Percentiles rank a stretch among this genome's conserved stretches.
Evolutionary conservation across 2,113 vertebrate species (phyloP).

Genomic region (Pollimyrus isidori): DNA sequence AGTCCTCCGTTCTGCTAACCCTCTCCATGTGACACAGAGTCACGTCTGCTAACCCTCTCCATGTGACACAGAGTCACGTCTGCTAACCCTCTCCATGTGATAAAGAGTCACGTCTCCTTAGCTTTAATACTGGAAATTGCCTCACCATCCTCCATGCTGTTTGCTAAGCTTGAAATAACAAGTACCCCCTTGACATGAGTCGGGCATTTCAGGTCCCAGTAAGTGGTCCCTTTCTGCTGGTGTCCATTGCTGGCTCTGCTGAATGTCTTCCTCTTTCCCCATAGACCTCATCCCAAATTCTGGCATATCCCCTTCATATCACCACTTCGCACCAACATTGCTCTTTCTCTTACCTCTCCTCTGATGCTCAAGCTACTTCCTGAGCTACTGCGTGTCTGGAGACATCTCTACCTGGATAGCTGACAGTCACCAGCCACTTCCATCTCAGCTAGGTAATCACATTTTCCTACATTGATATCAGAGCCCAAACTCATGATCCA

Average conservation of each 20-base stretch:
- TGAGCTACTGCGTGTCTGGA: not conserved
- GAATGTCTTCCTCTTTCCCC: not conserved
- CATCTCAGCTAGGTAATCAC: not conserved
- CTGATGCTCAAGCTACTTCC: not conserved
- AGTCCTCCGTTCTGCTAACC: not conserved
- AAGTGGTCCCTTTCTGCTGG: not conserved
- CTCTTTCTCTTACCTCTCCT: not conserved
- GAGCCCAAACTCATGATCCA: not conserved
- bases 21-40: not conserved
- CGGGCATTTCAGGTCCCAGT: not conserved
- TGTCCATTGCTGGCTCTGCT: not conserved
- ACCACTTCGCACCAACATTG: not conserved
- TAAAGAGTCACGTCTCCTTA: not conserved
- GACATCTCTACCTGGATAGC: not conserved
- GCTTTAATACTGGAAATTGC: not conserved
- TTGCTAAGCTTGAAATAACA: too few species aligned
- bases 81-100: not conserved
- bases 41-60: not conserved
- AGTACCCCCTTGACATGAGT: not conserved
- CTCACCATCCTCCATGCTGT: too few species aligned
- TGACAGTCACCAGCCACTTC: not conserved
- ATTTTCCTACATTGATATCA: not conserved
- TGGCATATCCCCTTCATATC: too few species aligned
- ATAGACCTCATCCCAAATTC: not conserved
- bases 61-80: not conserved